Evolutionary conservation across 2,888 invertebrate genomes (phyloP).

Genomic region (Troilus luridus): DNA sequence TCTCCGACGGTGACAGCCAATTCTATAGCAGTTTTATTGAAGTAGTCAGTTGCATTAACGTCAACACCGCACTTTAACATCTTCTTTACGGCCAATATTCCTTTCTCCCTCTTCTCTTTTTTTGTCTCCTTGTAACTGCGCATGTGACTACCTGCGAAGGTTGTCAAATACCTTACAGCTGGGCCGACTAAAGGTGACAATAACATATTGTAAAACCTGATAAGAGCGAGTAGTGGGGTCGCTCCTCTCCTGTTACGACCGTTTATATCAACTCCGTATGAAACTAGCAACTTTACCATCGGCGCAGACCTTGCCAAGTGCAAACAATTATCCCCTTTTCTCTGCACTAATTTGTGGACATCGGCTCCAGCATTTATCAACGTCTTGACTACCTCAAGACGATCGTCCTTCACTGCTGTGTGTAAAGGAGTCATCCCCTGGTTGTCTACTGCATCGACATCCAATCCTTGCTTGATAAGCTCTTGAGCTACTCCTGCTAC

Average conservation of each 20-base stretch:
- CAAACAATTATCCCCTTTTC: background rate
- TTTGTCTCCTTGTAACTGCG: background rate
- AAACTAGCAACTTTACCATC: background rate
- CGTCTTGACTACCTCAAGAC: background rate
- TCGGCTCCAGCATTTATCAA: background rate
- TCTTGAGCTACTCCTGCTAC: background rate
- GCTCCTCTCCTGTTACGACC: background rate
- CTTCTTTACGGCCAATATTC: background rate
- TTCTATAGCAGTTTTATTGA: background rate
- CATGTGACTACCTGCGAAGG: background rate
- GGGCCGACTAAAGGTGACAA: background rate
- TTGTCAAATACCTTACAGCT: no score
- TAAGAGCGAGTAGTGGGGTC: background rate
- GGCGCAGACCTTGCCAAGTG: background rate
- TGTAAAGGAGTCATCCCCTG: background rate
- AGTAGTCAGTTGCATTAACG: background rate
- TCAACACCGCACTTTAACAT: background rate
- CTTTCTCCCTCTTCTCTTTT: background rate
- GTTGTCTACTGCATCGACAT: background rate
- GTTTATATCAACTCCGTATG: background rate
- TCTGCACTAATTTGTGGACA: background rate
- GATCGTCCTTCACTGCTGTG: background rate
- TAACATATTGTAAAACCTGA: background rate
- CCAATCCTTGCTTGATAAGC: background rate
- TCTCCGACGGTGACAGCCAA: background rate